phyloP scores from a whole-genome alignment of 1,140 invertebrate species.

The Ips nitidus region DNA sequence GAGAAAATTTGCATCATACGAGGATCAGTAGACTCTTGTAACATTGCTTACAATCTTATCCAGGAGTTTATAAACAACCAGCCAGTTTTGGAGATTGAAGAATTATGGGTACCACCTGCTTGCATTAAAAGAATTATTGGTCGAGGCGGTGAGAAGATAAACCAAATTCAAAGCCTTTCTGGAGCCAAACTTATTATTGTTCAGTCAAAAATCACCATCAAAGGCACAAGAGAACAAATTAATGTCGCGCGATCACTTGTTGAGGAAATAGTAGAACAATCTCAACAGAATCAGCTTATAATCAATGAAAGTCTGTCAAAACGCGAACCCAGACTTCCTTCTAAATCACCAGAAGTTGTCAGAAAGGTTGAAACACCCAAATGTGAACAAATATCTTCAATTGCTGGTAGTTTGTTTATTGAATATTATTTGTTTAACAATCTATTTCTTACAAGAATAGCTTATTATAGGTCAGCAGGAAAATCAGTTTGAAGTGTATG shows the following conservation, averaged over 20 bases:
- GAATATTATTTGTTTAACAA: background rate
- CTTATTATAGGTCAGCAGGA: conserved; percentile 49
- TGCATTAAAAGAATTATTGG: conserved; percentile 71
- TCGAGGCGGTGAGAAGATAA: conserved; percentile 67
- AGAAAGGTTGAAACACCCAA: conserved; percentile 47
- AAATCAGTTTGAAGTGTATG: conserved; percentile 74
- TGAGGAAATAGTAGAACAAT: conserved; percentile 62
- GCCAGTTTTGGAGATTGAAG: conserved; percentile 63
- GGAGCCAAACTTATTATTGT: conserved; percentile 64
- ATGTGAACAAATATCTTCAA: conserved; percentile 44
- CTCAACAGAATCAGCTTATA: conserved; percentile 53
- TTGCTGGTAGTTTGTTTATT: conserved; percentile 42
- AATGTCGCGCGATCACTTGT: conserved; percentile 59
- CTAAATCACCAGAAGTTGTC: conserved; percentile 44
- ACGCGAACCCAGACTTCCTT: conserved; percentile 55
- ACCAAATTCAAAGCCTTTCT: conserved; percentile 65
- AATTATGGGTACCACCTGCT: conserved; percentile 65
- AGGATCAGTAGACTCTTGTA: conserved; percentile 63
- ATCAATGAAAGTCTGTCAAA: conserved; percentile 55
- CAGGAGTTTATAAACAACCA: conserved; percentile 69
- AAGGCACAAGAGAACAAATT: conserved; percentile 56
- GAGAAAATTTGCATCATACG: conserved; percentile 66
- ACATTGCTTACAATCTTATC: conserved; percentile 71
- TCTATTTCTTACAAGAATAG: background rate
- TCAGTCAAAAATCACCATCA: conserved; percentile 49